phyloP scores from a whole-genome alignment of 2,797 vertebrate species.

The Leuciscus waleckii region DNA sequence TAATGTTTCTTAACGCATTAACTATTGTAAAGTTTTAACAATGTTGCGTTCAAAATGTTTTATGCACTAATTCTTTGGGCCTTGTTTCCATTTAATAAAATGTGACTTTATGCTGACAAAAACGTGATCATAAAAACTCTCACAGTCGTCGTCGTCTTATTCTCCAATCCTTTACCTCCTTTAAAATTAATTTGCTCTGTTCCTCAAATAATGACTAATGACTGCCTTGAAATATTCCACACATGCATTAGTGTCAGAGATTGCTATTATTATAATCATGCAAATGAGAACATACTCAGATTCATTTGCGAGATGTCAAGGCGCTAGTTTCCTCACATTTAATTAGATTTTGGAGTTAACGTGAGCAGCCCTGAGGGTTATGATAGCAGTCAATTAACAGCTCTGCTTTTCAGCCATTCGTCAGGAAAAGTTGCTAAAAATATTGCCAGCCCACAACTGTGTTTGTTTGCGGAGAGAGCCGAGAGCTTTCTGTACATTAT shows the following conservation, averaged over 20 bases:
- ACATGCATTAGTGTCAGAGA: slow-evolving; percentile 21
- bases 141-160: neutral
- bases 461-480: neutral
- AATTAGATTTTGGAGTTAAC: slow-evolving; percentile 35
- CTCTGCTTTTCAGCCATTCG: slow-evolving; percentile 4
- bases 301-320: slow-evolving; percentile 15
- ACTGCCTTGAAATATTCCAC: slow-evolving; percentile 20
- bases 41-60: too few species aligned
- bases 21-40: too few species aligned
- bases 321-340: slow-evolving; percentile 33
- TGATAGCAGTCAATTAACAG: slow-evolving; percentile 31
- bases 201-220: slow-evolving; percentile 18
- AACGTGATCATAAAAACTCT: neutral
- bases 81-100: too few species aligned
- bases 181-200: neutral
- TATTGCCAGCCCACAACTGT: neutral
- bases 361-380: slow-evolving; percentile 7
- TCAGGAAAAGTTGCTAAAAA: neutral
- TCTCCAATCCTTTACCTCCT: neutral
- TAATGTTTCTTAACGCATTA: too few species aligned
- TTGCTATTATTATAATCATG: slow-evolving; percentile 30
- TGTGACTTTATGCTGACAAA: neutral
- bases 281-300: slow-evolving; percentile 26
- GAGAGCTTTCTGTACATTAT: neutral
- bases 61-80: too few species aligned